Base-by-base conservation (phyloP, 2,888 invertebrate species). In the Macrostomum cliftonense region DNA sequence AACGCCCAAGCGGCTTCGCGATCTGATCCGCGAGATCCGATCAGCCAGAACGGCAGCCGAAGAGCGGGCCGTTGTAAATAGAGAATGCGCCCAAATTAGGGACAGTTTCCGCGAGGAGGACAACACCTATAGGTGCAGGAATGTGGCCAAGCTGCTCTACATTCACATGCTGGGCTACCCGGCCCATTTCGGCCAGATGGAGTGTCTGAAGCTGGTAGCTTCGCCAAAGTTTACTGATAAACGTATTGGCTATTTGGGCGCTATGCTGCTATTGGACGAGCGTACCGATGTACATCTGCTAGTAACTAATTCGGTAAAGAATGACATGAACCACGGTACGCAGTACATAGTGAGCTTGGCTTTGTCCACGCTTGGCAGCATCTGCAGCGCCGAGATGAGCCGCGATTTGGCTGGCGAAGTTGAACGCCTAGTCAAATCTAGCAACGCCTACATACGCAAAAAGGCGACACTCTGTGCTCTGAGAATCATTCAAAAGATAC, bases 151-250 rank as follows among this genome's bases (percentile, higher is more conserved):
- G 73, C 77, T 99, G 52, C 77, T 99, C 13, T 99, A 99, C 74
- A 97, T 99, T 68, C 95, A 99, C 71, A 97, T 99, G 95, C 77
- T 99, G 61, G 97, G 97, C 43, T 99, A 97, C 75, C 95, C 93
- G 49, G 97, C 97, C 43, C 97, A 99, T 75, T 99, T 97, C 74
- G 97, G 97, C 17, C 97, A 76, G 71, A 75, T 99, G 71, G 97
- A 99, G 74, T 99, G 97, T 73, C 77, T 99, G 61, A 99, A 99
- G 72, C 75, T 99, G 63, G 95, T 97, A 59, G 97, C 97, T 50
- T 93, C 95, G 57, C 82, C 89, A 45, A 78, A 91, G 67, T 99
- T 97, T 73, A 99, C 97, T 52, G 97, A 99, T 75, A 99, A 99
- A 74, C 77, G 97, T 36, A 97, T 99, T 63, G 97, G 97, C 17